phyloP scores from a whole-genome alignment of 1,140 invertebrate genomes.

The Bombus fervidus region DNA sequence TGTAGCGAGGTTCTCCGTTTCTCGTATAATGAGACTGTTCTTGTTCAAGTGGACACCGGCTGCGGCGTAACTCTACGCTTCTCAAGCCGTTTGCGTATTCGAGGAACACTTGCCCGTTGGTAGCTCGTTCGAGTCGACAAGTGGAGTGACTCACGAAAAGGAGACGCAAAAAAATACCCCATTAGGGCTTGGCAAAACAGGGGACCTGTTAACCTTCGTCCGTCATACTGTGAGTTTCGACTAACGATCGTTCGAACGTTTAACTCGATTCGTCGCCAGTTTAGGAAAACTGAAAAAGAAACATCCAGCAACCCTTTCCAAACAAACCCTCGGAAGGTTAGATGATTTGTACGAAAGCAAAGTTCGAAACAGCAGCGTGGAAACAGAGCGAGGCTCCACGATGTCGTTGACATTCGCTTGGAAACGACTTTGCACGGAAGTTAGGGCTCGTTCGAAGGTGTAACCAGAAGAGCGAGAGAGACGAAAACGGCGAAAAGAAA shows the following conservation, averaged over 20 bases:
- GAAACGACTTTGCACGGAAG: background rate
- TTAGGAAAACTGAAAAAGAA: background rate
- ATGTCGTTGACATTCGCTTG: slow-evolving; percentile 8
- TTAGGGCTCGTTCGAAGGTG: background rate
- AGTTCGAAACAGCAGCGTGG: background rate
- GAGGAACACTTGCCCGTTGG: background rate
- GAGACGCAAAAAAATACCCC: background rate
- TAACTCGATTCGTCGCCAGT: background rate
- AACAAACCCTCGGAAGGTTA: background rate
- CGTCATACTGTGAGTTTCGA: too few relatives aligned
- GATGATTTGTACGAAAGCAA: slow-evolving; percentile 1
- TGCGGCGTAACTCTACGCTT: too few relatives aligned
- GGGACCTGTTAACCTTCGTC: background rate
- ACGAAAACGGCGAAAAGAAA: slow-evolving; percentile 27
- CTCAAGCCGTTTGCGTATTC: background rate
- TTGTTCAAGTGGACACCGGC: background rate
- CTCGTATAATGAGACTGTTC: background rate
- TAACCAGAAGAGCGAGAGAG: background rate
- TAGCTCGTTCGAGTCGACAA: background rate
- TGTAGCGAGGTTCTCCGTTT: background rate
- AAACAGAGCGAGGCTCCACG: background rate
- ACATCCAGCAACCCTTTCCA: background rate
- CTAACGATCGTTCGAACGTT: background rate
- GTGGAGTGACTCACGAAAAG: background rate
- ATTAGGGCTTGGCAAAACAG: background rate